Evolutionary conservation across 2,888 invertebrate species (phyloP).

Genomic region (Eurytoma californica): DNA sequence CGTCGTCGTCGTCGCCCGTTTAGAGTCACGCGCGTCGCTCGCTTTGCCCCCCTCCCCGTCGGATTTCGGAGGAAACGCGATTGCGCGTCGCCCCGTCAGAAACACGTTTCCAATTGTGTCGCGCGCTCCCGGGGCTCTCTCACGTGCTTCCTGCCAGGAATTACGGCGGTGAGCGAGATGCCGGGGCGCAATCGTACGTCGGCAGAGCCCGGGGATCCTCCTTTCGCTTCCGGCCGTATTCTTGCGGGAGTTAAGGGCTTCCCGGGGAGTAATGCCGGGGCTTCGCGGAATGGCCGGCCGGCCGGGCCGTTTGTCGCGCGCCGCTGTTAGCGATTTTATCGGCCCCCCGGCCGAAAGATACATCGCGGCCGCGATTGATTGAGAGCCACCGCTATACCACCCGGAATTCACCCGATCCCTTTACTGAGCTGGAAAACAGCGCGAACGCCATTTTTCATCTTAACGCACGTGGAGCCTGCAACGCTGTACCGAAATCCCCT

Average conservation of each 20-base stretch:
- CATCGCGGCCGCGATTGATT: too few relatives aligned
- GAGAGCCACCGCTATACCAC: too few relatives aligned
- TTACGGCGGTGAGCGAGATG: not conserved
- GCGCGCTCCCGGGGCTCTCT: not conserved
- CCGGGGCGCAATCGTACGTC: not conserved
- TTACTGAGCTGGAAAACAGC: too few relatives aligned
- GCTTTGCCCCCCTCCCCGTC: constrained; percentile 2
- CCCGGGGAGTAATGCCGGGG: not conserved
- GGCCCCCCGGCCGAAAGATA: too few relatives aligned
- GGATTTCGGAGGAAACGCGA: not conserved
- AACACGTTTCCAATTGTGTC: constrained; percentile 38
- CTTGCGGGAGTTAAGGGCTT: constrained; percentile 25
- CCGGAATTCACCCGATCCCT: too few relatives aligned
- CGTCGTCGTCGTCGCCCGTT: constrained; percentile 17
- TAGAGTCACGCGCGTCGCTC: not conserved
- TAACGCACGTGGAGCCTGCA: too few relatives aligned
- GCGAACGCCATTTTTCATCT: too few relatives aligned
- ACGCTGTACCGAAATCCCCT: too few relatives aligned
- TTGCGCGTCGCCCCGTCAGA: not conserved
- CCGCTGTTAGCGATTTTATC: not conserved
- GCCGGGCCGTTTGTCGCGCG: not conserved
- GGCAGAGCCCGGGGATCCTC: too few relatives aligned
- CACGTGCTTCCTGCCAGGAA: constrained; percentile 23
- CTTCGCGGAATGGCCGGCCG: too few relatives aligned
- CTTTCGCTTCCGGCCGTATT: constrained; percentile 23